These are phyloP conservation scores for Pangasianodon hypophthalmus DNA, from an alignment of 2,113 vertebrate species.

Conservation along the genomic window DNA sequence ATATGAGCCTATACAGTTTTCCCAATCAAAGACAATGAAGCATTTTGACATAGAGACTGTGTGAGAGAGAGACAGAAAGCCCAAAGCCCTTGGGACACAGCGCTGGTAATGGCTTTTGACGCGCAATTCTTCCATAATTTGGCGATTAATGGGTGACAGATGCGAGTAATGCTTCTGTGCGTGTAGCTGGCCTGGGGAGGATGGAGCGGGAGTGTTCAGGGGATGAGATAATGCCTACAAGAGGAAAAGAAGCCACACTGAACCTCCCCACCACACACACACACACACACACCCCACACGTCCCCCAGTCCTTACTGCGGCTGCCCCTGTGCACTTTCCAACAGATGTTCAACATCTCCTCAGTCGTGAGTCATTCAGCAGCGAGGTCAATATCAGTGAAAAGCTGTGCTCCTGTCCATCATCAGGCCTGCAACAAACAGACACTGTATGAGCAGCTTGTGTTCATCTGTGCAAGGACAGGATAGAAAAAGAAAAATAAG, in stretches of 20 bases:
- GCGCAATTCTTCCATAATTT: conserved; percentile 67
- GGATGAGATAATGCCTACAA: conserved; percentile 73
- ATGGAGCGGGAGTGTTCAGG: conserved; percentile 69
- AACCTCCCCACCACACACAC: neutral
- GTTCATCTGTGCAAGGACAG: neutral
- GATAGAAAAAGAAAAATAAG: neutral
- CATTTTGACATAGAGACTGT: neutral
- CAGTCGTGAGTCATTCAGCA: conserved; percentile 30
- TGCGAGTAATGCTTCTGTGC: conserved; percentile 73
- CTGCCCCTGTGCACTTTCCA: conserved; percentile 43
- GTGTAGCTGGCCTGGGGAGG: conserved; percentile 34
- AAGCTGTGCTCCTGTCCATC: conserved; percentile 44
- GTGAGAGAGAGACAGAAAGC: conserved; percentile 11
- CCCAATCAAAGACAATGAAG: conserved; percentile 20
- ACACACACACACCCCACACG: neutral
- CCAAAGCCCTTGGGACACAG: conserved; percentile 30
- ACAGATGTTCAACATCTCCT: conserved; percentile 54
- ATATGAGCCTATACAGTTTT: conserved; percentile 8
- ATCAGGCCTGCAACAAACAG: neutral
- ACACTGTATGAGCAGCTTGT: neutral
- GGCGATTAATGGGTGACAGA: conserved; percentile 76
- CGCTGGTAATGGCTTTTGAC: conserved; percentile 63
- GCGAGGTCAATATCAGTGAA: conserved; percentile 37
- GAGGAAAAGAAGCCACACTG: conserved; percentile 60
- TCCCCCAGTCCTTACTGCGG: conserved; percentile 15